Evolutionary conservation across 2,888 invertebrate genomes (phyloP).

Genomic region (Laothoe populi): DNA sequence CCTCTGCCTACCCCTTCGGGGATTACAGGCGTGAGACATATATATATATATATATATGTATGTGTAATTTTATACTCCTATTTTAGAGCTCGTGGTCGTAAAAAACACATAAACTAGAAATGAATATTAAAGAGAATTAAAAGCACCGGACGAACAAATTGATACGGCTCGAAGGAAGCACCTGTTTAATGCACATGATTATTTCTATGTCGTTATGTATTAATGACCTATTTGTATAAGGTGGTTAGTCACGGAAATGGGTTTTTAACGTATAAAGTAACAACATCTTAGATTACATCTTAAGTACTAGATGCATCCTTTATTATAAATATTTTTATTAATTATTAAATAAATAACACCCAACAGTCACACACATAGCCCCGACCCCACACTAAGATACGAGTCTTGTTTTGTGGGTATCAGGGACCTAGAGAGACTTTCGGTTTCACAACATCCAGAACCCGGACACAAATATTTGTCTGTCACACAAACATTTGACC

Average conservation of each 20-base stretch:
- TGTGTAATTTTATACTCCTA: not conserved
- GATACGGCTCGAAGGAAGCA: conserved; percentile 11
- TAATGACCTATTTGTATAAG: not conserved
- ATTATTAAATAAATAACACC: no score
- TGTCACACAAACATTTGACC: no score
- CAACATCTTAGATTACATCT: not conserved
- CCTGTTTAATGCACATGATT: conserved; percentile 1
- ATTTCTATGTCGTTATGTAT: not conserved
- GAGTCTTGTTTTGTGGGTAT: no score
- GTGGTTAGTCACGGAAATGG: not conserved
- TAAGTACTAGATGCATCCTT: not conserved
- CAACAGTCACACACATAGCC: no score
- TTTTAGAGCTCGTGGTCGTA: not conserved
- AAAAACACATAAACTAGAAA: conserved; percentile 5
- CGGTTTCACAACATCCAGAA: no score
- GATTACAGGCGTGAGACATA: no score
- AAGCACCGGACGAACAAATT: conserved; percentile 28
- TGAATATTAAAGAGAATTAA: conserved; percentile 25
- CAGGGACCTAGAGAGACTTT: no score
- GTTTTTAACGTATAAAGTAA: not conserved
- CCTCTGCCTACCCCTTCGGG: no score
- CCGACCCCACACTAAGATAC: no score
- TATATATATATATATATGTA: no score
- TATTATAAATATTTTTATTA: not conserved
- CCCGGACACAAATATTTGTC: no score